Conservation (phyloP, 2,797 vertebrate species). For the Peromyscus eremicus region DNA sequence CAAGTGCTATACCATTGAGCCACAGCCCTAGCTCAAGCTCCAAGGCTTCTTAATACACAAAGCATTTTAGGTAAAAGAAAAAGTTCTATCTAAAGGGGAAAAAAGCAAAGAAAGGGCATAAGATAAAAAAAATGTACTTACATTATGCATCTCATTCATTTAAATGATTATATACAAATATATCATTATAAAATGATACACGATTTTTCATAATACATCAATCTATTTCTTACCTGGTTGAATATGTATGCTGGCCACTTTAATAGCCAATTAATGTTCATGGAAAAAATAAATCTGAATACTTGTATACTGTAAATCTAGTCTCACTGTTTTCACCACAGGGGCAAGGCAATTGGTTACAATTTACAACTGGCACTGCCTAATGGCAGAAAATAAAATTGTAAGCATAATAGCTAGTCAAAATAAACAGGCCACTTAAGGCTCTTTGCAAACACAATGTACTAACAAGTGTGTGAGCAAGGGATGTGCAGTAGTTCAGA, state of each 20-base stretch:
- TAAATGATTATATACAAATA: conserved; percentile 4
- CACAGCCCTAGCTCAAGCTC: not conserved
- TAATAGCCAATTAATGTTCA: conserved; percentile 50
- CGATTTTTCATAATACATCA: not conserved
- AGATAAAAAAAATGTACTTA: conserved; percentile 30
- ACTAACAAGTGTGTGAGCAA: not conserved
- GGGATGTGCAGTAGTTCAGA: not conserved
- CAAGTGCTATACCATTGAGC: not conserved
- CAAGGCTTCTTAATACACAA: conserved; percentile 42
- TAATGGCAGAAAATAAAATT: conserved; percentile 60
- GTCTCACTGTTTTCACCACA: not conserved
- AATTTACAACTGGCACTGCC: conserved; percentile 40
- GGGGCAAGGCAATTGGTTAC: not conserved
- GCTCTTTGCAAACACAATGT: not conserved
- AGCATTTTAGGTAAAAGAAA: conserved; percentile 26
- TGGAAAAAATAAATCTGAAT: conserved; percentile 18
- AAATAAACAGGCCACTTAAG: not conserved
- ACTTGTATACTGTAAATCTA: conserved; percentile 10
- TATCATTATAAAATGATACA: not conserved
- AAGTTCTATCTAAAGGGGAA: conserved; percentile 25
- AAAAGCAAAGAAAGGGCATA: conserved; percentile 36
- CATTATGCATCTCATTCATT: conserved; percentile 6
- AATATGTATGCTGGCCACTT: conserved; percentile 30
- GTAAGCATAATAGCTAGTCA: conserved; percentile 54
- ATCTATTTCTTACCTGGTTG: not conserved